phyloP scores from a whole-genome alignment of 2,113 vertebrate species.

The Copsychus sechellarum region DNA sequence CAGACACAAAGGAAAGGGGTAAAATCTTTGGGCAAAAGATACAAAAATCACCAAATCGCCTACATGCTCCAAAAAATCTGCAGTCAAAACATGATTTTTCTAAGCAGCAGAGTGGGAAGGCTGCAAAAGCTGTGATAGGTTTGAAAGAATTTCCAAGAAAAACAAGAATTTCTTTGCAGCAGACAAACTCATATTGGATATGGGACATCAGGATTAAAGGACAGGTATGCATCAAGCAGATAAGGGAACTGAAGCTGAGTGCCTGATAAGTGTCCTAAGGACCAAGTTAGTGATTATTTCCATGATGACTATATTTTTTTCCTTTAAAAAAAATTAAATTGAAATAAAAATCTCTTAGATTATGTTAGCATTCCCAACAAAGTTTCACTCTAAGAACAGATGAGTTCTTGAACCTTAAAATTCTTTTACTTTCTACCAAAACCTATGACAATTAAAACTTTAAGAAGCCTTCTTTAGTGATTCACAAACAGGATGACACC shows the following conservation, averaged over 20 bases:
- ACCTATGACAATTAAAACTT: background rate
- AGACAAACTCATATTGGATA: background rate
- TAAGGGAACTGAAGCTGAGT: background rate
- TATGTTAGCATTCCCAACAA: background rate
- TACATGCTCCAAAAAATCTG: accelerated
- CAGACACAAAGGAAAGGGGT: background rate
- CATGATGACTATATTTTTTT: background rate
- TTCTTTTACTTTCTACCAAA: background rate
- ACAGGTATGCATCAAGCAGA: background rate
- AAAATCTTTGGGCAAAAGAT: background rate
- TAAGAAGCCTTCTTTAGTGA: background rate
- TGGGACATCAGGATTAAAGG: background rate
- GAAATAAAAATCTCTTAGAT: accelerated
- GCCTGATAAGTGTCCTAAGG: background rate
- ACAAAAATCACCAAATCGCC: background rate
- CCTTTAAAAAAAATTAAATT: too few relatives aligned
- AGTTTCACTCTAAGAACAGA: background rate
- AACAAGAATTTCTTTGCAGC: background rate
- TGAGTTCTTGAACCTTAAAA: background rate
- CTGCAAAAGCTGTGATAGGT: background rate
- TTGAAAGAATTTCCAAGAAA: background rate
- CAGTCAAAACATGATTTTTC: background rate
- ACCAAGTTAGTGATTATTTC: background rate
- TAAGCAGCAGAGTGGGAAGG: background rate
- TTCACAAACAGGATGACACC: background rate